Conservation (phyloP, 2,888 invertebrate species). For the Automeris io region DNA sequence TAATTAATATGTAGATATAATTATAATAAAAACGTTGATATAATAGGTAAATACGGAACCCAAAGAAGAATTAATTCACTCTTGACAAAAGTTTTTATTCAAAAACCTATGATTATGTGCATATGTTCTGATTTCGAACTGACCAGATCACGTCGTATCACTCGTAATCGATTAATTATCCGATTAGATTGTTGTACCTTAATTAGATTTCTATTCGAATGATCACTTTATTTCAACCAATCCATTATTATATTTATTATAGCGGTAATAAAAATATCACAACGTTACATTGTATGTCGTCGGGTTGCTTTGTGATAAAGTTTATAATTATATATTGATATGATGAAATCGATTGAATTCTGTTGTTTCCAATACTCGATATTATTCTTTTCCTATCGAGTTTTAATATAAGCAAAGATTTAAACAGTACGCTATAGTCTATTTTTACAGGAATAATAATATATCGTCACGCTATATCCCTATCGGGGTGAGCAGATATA, state of each 20-base stretch:
- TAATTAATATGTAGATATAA: too few relatives aligned
- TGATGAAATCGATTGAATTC: not conserved
- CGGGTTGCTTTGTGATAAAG: not conserved
- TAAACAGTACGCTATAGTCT: too few relatives aligned
- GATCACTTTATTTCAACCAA: constrained; percentile 11
- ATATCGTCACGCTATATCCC: too few relatives aligned
- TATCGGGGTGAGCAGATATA: too few relatives aligned
- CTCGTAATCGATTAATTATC: constrained; percentile 50
- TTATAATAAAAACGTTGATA: not conserved
- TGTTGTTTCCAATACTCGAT: too few relatives aligned
- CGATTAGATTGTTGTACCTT: constrained; percentile 34
- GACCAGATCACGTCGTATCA: constrained; percentile 24
- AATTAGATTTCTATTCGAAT: constrained; percentile 25
- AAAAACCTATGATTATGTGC: constrained; percentile 29
- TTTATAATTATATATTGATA: not conserved
- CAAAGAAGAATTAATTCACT: constrained; percentile 5
- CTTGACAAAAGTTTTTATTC: constrained; percentile 17
- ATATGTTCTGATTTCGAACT: constrained; percentile 48
- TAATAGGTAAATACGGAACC: constrained; percentile 23
- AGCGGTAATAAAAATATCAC: too few relatives aligned
- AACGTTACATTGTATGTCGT: not conserved
- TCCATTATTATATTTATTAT: constrained; percentile 6
- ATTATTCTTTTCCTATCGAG: too few relatives aligned
- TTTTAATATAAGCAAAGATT: too few relatives aligned
- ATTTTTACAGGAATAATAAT: too few relatives aligned